Evolutionary conservation across 1,140 invertebrate genomes (phyloP), one percentile per base, ranked within the genome.

Genomic region (Drosophila kepulauana): DNA sequence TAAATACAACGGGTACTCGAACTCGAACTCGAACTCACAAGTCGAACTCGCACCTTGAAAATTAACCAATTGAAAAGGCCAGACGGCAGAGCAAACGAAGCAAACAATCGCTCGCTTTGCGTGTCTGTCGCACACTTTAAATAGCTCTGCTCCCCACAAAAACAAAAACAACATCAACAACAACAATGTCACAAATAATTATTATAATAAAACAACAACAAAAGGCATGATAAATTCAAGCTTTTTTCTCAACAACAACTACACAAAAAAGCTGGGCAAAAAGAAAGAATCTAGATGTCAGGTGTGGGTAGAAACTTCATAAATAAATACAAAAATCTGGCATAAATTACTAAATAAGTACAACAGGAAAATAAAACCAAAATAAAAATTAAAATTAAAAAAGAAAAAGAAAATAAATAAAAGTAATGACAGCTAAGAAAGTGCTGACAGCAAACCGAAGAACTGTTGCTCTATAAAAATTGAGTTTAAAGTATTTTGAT

Each of bases 331-430:
- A 46, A 61, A 61, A 71, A 49, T 65, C 43, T 41, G 61, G 7
- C 69, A 57, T 38, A 65, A 71, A 71, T 71, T 71, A 51, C 69
- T 71, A 65, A 71, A 71, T 65, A 71, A 71, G 52, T 57, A 56
- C 20, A 57, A 20, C 15, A 45, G 2, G 20, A 20, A 20, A 20
- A 20, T 20, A 20, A 20, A 20, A n/a, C n/a, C n/a, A n/a, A n/a
- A 20, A 20, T 25, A 25, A 25, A 25, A 25, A 25, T 25, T 25
- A 25, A 25, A 4, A 25, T 25, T 25, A 25, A 25, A 25, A 52
- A 33, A 30, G 8, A 45, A 30, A 13, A 16, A 28, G 2, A 8
- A 43, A 11, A 45, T 16, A 28, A 45, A 45, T 45, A 54, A 45
- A 43, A 35, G 3, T 20, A 49, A 35, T 49, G 2, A 54, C 25